Evolutionary conservation across 2,888 invertebrate genomes (phyloP).

Genomic region (Asteroscopus sphinx): DNA sequence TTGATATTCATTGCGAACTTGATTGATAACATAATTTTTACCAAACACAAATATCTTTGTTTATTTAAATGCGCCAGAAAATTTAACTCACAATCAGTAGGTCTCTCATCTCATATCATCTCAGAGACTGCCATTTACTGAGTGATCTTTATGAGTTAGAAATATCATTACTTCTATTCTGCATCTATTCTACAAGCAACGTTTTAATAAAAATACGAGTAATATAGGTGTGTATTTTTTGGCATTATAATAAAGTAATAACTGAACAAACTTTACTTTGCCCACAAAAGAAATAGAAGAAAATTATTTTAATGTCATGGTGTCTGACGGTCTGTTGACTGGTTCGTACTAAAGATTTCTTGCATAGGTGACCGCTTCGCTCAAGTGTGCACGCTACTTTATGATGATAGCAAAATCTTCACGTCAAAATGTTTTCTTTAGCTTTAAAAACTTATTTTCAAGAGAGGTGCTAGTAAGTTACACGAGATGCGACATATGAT

Average conservation of each 20-base stretch:
- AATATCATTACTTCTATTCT: too few relatives aligned
- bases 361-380: slow-evolving; percentile 11
- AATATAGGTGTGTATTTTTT: neutral
- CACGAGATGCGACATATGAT: slow-evolving; percentile 43
- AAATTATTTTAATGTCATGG: too few relatives aligned
- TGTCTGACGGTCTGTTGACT: too few relatives aligned
- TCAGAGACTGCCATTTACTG: too few relatives aligned
- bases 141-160: too few relatives aligned
- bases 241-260: neutral
- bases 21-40: slow-evolving; percentile 16
- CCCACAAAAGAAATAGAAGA: too few relatives aligned
- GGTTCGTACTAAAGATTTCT: too few relatives aligned
- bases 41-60: neutral
- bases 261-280: too few relatives aligned
- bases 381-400: slow-evolving; percentile 63
- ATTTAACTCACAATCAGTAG: neutral
- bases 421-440: slow-evolving; percentile 46
- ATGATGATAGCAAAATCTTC: slow-evolving; percentile 47
- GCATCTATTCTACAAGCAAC: slow-evolving; percentile 1
- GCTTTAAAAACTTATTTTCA: slow-evolving; percentile 16
- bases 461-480: slow-evolving; percentile 48
- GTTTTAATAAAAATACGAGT: slow-evolving; percentile 27
- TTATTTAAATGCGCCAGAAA: slow-evolving; percentile 1
- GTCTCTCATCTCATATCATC: too few relatives aligned
- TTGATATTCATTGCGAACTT: slow-evolving; percentile 16